Evolutionary conservation across 2,113 vertebrate species (phyloP), one percentile per base, ranked within the genome.

Genomic region (Tychaedon coryphoeus): DNA sequence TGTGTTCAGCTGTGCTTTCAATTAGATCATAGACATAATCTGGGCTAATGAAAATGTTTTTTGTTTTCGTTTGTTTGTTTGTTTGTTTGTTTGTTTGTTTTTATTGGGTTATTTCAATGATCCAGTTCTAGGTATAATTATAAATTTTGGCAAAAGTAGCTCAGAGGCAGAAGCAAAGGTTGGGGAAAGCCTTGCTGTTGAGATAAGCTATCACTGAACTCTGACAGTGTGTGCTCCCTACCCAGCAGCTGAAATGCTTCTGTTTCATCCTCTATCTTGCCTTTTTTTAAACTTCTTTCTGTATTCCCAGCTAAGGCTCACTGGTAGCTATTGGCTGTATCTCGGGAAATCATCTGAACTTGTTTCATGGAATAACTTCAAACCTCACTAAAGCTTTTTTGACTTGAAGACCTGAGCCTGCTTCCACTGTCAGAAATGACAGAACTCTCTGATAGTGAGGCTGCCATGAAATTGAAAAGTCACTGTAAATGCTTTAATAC

Each of bases 401-500:
- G n/a, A 74, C 61, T 64, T 40, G 40, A 75, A 88, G 91, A 65
- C 34, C 60, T 87, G 67, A 61, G 70, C 57, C 56, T 76, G 74
- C 71, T 93, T 48, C 73, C 50, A 42, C 38, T 66, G 58, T 75
- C 86, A 53, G 38, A 50, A 81, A 50, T 75, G 80, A 66, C 64
- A 78, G 78, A 90, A 78, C n/a, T 74, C 40, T 81, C 60, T 51
- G 71, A 83, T 80, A 89, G 88, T 14, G 58, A 83, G 43, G 29
- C 51, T 74, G 91, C 56, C 85, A 75, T 60, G 67, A 66, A 77
- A 89, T 50, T 86, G 76, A 96, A 75, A 97, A 93, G 82, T 88
- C 70, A 58, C 69, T 96, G 79, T 88, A 86, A 90, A 67, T 71
- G 86, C 86, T 92, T 95, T 91, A 95, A 96, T 93, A 77, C 79